These are phyloP conservation scores for Pogonomyrmex californicus DNA, from an alignment of 1,140 invertebrate genomes.

Conservation along the genomic window DNA sequence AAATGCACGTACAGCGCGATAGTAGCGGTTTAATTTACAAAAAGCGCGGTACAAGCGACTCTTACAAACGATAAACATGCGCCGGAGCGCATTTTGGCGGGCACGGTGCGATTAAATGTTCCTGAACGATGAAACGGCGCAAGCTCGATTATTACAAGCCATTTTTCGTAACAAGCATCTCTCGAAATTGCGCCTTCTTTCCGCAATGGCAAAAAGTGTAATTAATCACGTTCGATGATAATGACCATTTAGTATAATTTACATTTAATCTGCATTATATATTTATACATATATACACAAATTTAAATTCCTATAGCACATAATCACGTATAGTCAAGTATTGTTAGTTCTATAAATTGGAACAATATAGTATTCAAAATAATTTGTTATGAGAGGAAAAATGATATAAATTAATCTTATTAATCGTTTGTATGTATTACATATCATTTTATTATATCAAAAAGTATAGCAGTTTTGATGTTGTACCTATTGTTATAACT, in stretches of 20 bases:
- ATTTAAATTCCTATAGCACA: background rate
- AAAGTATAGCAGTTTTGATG: background rate
- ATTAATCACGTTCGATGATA: slow-evolving; percentile 27
- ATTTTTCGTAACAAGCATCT: slow-evolving; percentile 11
- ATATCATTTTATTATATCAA: slow-evolving; percentile 9
- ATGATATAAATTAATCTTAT: background rate
- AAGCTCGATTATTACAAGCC: slow-evolving; percentile 46
- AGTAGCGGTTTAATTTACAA: slow-evolving; percentile 62
- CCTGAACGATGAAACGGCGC: slow-evolving; percentile 32
- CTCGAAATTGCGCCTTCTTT: background rate
- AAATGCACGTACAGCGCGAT: slow-evolving; percentile 45
- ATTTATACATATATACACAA: background rate
- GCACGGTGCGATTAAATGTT: slow-evolving; percentile 25
- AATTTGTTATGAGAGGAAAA: slow-evolving; percentile 1
- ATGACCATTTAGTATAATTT: slow-evolving; percentile 12
- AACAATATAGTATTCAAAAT: background rate
- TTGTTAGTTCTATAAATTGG: background rate
- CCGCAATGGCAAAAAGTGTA: background rate
- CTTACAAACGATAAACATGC: slow-evolving; percentile 55
- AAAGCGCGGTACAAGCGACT: slow-evolving; percentile 23
- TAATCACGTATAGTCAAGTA: background rate
- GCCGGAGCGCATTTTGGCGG: background rate
- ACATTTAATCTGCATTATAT: background rate
- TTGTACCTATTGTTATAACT: background rate
- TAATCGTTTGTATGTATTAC: background rate